Conservation (phyloP, 1,140 invertebrate genomes). For the Trialeurodes vaporariorum region DNA sequence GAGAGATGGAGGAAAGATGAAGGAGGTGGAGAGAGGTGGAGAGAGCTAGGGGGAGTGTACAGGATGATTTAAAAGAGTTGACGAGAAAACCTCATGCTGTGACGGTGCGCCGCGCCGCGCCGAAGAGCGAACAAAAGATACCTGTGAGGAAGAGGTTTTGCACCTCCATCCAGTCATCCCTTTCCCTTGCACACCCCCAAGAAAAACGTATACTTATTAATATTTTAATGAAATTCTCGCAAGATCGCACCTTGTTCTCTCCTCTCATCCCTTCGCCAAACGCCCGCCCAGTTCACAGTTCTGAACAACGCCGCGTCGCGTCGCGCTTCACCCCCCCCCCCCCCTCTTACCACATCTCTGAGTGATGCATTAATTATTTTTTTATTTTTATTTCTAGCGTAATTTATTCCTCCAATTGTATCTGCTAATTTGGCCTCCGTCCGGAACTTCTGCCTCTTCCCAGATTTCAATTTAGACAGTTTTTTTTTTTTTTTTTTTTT, state of each 20-base stretch:
- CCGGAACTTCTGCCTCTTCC: background rate
- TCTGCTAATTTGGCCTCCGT: background rate
- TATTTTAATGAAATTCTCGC: constrained; percentile 1
- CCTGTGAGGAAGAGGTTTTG: background rate
- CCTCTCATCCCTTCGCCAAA: too few relatives aligned
- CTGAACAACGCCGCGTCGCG: too few relatives aligned
- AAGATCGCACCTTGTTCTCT: background rate
- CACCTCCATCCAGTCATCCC: too few relatives aligned
- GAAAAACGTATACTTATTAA: background rate
- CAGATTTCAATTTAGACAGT: background rate
- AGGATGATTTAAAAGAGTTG: too few relatives aligned
- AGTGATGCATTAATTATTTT: background rate
- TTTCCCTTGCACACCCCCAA: background rate
- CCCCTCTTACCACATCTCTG: background rate
- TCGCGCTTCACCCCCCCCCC: background rate
- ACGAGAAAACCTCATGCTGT: too few relatives aligned
- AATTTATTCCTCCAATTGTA: background rate
- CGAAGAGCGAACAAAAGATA: background rate
- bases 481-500: background rate
- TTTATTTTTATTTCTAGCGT: background rate
- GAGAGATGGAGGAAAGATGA: too few relatives aligned
- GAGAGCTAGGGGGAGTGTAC: too few relatives aligned
- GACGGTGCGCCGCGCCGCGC: too few relatives aligned
- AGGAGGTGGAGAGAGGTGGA: too few relatives aligned
- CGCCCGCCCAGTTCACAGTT: too few relatives aligned